A percentile compares a stretch with the other conserved stretches of the same genome.
Conservation (phyloP, 2,113 vertebrate genomes). For the Podarcis muralis region DNA sequence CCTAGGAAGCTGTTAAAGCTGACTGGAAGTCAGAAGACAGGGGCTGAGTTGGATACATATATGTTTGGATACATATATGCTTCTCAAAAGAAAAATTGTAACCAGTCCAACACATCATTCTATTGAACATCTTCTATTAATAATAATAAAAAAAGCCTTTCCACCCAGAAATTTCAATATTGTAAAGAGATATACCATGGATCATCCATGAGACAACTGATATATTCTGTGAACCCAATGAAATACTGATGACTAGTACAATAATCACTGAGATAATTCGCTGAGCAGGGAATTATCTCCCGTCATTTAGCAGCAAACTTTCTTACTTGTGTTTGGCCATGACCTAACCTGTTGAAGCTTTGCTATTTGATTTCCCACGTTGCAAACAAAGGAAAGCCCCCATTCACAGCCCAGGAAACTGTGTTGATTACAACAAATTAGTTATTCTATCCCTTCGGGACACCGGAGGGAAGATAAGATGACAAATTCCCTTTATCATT, state of each 20-base stretch:
- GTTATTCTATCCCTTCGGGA: not conserved
- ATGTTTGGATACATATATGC: fast-evolving
- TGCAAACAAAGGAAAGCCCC: not conserved
- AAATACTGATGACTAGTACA: not conserved
- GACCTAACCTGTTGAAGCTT: not conserved
- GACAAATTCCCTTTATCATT: not conserved
- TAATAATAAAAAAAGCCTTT: not conserved
- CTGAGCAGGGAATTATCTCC: not conserved
- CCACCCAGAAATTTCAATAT: not conserved
- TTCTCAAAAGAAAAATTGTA: slow-evolving; percentile 18
- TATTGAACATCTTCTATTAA: not conserved
- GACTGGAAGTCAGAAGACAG: not conserved
- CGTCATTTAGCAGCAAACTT: not conserved
- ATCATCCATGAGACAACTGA: slow-evolving; percentile 22
- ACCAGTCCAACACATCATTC: not conserved
- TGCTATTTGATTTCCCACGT: not conserved
- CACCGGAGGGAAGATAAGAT: not conserved
- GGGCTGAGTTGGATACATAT: not conserved
- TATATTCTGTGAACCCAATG: not conserved
- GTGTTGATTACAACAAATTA: not conserved
- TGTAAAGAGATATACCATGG: not conserved
- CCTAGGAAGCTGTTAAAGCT: not conserved
- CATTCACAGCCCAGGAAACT: not conserved
- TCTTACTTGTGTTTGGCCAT: not conserved
- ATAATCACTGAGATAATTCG: not conserved